Base-by-base conservation (phyloP, 64 coral and sea anemone genomes). In the Pachyseris speciosa region DNA sequence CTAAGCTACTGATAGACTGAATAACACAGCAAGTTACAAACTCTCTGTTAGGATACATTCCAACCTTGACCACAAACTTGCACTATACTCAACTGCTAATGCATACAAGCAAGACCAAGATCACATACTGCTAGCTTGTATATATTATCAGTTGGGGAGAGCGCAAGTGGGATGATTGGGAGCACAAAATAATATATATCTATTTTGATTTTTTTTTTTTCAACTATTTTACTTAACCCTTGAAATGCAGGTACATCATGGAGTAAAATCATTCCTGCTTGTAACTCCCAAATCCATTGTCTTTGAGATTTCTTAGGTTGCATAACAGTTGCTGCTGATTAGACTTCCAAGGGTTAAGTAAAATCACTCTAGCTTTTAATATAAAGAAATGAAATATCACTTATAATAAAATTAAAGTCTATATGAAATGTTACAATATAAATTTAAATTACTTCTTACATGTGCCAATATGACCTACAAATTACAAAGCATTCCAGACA, bases 401-500 rank as follows among this genome's bases (percentile, higher is more conserved):
- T 68, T 45, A 44, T 73, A 73, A 73, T 73, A 73, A 73, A 73
- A 73, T 73, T 44, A 57, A 57, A 20, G 19, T 44, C 15, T 73
- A 44, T 20, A 26, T 13, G 26, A 44, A 73, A 43, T 73, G 65
- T 39, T 73, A 26, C 44, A 73, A 73, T 39, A 73, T 73, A 73
- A n/a, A 73, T 73, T 45, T 71, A 73, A 73, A 25, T 44, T 24
- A 45, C n/a, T n/a, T n/a, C n/a, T n/a, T n/a, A n/a, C n/a, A n/a
- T n/a, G 1, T 37, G 5, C 6, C 69, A 47, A 73, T 24, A 44
- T 19, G 22, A 83, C 39, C 68, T 92, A 92, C 22, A 69, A 70
- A 83, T 53, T 92, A 58, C 72, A 83, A 63, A 96, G 78, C 63
- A 96, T 65, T 41, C 88, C 94, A 77, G 75, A 91, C 16, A 96